phyloP scores from a whole-genome alignment of 2,113 vertebrate species.

The Otis tarda region DNA sequence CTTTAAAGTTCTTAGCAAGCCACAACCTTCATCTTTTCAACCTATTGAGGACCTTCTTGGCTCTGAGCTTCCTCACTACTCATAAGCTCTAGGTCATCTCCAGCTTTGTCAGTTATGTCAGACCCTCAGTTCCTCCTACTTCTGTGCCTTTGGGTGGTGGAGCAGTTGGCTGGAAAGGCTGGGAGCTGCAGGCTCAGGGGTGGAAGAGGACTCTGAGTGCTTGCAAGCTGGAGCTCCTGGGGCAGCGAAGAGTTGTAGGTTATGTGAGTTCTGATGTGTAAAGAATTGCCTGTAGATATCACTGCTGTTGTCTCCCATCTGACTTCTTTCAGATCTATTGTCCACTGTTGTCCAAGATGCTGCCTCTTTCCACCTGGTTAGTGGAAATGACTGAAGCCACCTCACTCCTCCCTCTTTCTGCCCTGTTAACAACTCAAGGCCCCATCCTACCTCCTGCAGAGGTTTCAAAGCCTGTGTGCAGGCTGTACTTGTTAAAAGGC shows the following conservation, averaged over 20 bases:
- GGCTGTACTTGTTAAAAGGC: background rate
- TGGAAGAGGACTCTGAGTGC: background rate
- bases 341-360: background rate
- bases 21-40: background rate
- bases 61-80: background rate
- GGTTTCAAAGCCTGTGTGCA: background rate
- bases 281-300: background rate
- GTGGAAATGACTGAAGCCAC: background rate
- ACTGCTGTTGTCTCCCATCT: background rate
- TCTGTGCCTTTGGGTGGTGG: background rate
- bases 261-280: background rate
- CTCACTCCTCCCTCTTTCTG: background rate
- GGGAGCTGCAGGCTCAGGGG: background rate
- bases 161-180: background rate
- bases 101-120: background rate
- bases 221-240: background rate
- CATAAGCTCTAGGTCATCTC: background rate
- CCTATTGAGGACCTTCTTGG: background rate
- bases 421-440: background rate
- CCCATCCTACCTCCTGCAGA: background rate
- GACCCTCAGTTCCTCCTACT: background rate
- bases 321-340: background rate
- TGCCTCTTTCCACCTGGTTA: background rate
- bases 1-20: background rate
- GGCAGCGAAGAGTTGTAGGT: background rate